Evolutionary conservation across 2,797 vertebrate genomes (phyloP), one percentile per base, ranked within the genome.

Genomic region (Thunnus albacares): DNA sequence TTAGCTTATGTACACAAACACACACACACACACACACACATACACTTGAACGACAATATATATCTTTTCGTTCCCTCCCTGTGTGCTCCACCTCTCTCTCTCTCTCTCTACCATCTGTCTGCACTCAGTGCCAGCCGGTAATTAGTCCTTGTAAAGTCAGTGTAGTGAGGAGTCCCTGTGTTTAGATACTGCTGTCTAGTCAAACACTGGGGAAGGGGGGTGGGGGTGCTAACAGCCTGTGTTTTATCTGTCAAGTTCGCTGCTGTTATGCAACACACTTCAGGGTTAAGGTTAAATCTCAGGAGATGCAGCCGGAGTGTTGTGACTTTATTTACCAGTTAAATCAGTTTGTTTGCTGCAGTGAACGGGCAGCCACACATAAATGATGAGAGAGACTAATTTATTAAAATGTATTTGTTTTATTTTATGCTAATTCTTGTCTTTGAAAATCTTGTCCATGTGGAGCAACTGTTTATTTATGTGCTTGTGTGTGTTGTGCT

Each of bases 181-280:
- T 93, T 91, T 93, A 87, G 91, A 86, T 91, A 71, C 85, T 85
- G 89, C 90, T 86, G 90, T 93, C 92, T 90, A 88, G 83, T 92
- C 88, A 87, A 88, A 91, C 85, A 87, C 80, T 78, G 22, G 64
- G 64, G 57, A 41, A 6, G 35, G 52, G 22, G 22, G 41, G 57
- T 33, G 38, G 30, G 58, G 4, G 75, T 63, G 86, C 71, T 88
- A 89, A 89, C 85, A 87, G 87, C 80, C 89, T 84, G 75, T 92
- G 91, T 93, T 94, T 94, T 93, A 90, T 92, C 92, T 92, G 90
- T 87, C 89, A 93, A 86, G 89, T 90, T 89, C 87, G 86, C 71
- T 28, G 89, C 85, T 90, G 86, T 91, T 91, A 91, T 77, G 84
- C 87, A 91, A 93, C 90, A 90, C 62, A 80, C 81, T 83, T 75